Evolutionary conservation across 2,888 invertebrate species (phyloP).

Genomic region (Drosophila paramelanica): DNA sequence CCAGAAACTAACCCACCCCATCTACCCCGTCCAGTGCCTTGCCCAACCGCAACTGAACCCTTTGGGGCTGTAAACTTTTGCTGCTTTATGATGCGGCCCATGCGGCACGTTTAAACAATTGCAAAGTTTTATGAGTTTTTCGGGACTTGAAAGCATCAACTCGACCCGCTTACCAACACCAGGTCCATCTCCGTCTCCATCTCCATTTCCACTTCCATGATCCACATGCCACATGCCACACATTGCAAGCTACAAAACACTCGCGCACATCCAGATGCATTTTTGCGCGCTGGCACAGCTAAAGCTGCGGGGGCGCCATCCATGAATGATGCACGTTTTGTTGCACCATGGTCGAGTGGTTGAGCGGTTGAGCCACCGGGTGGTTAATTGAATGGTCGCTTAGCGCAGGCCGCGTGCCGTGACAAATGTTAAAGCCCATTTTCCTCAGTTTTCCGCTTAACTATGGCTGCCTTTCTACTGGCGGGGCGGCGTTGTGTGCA

Average conservation of each 20-base stretch:
- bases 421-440: constrained; percentile 17
- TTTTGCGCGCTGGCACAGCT: constrained; percentile 9
- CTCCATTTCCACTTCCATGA: not conserved
- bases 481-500: too few relatives aligned
- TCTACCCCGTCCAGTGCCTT: not conserved
- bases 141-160: constrained; percentile 30
- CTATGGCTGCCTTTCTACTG: too few relatives aligned
- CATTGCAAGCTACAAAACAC: not conserved
- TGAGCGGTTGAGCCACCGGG: not conserved
- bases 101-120: constrained; percentile 76
- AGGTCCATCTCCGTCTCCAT: not conserved
- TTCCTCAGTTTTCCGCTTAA: not conserved
- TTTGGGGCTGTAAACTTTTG: constrained; percentile 42
- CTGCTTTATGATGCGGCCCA: constrained; percentile 48
- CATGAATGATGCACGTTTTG: constrained; percentile 34
- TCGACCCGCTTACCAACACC: not conserved
- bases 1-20: not conserved
- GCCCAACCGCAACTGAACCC: not conserved
- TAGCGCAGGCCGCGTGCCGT: constrained; percentile 18
- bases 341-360: constrained; percentile 1
- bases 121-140: constrained; percentile 63
- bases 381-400: constrained; percentile 63
- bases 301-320: constrained; percentile 18
- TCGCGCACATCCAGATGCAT: constrained; percentile 24
- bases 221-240: not conserved